Evolutionary conservation across 2,113 vertebrate genomes (phyloP), one percentile per base, ranked within the genome.

Genomic region (Indri indri): DNA sequence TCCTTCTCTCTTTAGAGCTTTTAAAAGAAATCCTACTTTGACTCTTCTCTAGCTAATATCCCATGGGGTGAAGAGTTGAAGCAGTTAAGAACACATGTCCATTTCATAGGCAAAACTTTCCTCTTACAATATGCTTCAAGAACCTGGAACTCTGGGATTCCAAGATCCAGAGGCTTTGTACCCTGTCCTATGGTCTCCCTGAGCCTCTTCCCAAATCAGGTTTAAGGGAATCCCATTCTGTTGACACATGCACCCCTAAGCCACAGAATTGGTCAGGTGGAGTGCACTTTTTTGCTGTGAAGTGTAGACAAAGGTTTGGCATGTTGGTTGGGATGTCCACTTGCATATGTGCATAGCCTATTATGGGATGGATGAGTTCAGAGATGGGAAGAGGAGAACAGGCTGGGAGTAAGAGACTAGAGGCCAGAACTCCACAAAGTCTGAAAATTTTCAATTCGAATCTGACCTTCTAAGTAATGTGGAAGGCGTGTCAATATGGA

Each of bases 171-270:
- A 63, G 16, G 8, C 16, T 42, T 40, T 68, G 5, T 40, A 27
- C 45, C 13, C 16, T 77, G 8, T 42, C 8, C 27, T 17, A 45
- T 5, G 23, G 27, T n/a, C 20, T 25, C 2, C 25, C 37, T 34
- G n/a, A 12, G 17, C 2, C 50, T 88, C 6, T 81, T 88, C 20
- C 37, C 23, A 74, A 6, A 34, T 45, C 13, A 66, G 2, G 52
- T 23, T 40, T 45, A 45, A 82, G 4, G 45, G 37, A 47, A 82
- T 4, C 1, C 6, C 13, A 25, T 57, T 27, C 10, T 52, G 22
- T 4, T 6, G 6, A 12, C 9, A 1, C 32, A 42, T 7, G 4
- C 2, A 54, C 6, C 65, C 6, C 4, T 45, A 13, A 5, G 27
- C 27, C 57, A 13, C 47, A 90, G 23, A 17, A 2, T 4, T 27